Conservation (phyloP, 2,113 vertebrate genomes). For the Cryptomyrus ogoouensis region DNA sequence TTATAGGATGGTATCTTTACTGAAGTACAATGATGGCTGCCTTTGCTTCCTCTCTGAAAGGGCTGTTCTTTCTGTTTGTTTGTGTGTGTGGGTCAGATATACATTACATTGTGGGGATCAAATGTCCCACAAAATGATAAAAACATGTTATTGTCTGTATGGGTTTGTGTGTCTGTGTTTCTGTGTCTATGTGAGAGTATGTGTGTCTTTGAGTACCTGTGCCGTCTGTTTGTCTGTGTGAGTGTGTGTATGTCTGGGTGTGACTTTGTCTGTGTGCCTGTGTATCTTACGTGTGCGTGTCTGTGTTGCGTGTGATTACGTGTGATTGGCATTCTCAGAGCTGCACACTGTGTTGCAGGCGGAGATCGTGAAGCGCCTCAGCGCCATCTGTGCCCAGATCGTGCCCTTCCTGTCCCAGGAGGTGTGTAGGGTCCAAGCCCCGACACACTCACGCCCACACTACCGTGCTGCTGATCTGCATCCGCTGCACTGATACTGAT, state of each 20-base stretch:
- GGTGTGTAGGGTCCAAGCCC: slow-evolving; percentile 56
- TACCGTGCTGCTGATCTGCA: neutral
- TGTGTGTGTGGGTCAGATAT: neutral
- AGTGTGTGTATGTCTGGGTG: no score
- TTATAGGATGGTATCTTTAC: slow-evolving; percentile 21
- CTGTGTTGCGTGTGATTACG: neutral
- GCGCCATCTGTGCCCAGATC: slow-evolving; percentile 85
- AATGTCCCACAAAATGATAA: no score
- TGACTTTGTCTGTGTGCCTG: neutral
- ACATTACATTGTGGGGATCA: no score
- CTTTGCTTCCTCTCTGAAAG: neutral
- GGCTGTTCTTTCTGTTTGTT: neutral
- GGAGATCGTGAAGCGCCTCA: slow-evolving; percentile 88
- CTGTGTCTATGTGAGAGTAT: no score
- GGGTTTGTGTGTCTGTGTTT: neutral
- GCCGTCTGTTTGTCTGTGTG: no score
- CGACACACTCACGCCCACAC: neutral
- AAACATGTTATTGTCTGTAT: no score
- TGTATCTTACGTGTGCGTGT: neutral
- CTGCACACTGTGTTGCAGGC: slow-evolving; percentile 56
- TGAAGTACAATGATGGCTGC: slow-evolving; percentile 16
- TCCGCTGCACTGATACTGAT: neutral
- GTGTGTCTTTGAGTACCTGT: no score
- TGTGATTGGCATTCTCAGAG: neutral
- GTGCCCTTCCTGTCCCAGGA: slow-evolving; percentile 89